Percentiles rank a stretch among this genome's conserved stretches.
These are phyloP conservation scores for Kryptolebias ocellatus DNA, from an alignment of 2,797 vertebrate species.

Conservation along the genomic window DNA sequence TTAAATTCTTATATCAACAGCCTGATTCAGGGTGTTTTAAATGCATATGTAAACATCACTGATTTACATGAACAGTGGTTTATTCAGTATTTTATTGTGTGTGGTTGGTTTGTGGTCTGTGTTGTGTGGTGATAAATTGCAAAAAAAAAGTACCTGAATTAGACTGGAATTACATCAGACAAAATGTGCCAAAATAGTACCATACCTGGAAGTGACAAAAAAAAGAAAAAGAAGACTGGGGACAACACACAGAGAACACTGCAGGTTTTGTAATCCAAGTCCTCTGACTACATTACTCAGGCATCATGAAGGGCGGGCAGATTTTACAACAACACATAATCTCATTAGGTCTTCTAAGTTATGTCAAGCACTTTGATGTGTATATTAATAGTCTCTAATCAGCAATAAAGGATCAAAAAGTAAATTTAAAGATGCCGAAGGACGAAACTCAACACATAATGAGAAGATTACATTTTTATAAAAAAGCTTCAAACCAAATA, in stretches of 20 bases:
- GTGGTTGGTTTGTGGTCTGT: neutral
- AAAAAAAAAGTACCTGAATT: slow-evolving; percentile 9
- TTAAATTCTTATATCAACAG: neutral
- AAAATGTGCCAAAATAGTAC: neutral
- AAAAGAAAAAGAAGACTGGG: slow-evolving; percentile 22
- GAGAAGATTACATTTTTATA: neutral
- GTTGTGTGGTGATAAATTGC: neutral
- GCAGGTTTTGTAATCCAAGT: slow-evolving; percentile 47
- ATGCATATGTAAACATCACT: neutral
- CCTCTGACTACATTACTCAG: slow-evolving; percentile 31
- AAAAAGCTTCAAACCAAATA: neutral
- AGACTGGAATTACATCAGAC: slow-evolving; percentile 9
- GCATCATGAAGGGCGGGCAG: slow-evolving; percentile 31
- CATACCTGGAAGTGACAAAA: slow-evolving; percentile 20
- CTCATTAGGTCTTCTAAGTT: slow-evolving; percentile 18
- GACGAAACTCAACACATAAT: neutral
- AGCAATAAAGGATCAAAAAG: neutral
- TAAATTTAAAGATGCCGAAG: slow-evolving; percentile 7
- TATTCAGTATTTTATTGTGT: neutral
- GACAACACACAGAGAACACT: slow-evolving; percentile 29
- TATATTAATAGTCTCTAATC: slow-evolving; percentile 1
- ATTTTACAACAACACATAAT: slow-evolving; percentile 5
- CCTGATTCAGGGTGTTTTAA: neutral
- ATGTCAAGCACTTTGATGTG: slow-evolving; percentile 11
- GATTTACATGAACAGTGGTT: neutral